Conservation (phyloP, 2,113 vertebrate genomes). For the Tetraodon nigroviridis region DNA sequence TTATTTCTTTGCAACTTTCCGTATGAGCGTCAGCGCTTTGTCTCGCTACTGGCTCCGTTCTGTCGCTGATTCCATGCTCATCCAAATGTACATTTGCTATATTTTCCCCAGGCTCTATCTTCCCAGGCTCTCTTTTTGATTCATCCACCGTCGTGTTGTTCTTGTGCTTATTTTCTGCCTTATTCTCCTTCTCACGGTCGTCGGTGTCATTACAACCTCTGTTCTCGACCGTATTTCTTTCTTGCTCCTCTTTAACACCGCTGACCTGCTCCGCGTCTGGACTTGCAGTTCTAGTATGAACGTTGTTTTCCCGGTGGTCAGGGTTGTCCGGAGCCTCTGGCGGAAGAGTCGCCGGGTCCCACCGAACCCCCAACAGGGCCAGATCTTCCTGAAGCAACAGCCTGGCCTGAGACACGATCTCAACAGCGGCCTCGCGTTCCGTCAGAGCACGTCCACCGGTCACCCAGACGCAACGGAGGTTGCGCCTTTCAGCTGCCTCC, state of each 20-base stretch:
- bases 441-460: slow-evolving; percentile 83
- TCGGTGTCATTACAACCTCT: background rate
- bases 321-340: slow-evolving; percentile 5
- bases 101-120: background rate
- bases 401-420: slow-evolving; percentile 87
- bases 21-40: background rate
- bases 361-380: slow-evolving; percentile 83
- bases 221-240: background rate
- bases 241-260: background rate
- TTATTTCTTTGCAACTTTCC: slow-evolving; percentile 13
- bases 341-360: slow-evolving; percentile 72
- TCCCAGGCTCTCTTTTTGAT: background rate
- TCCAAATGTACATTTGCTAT: background rate
- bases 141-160: slow-evolving; percentile 5
- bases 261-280: slow-evolving; percentile 17
- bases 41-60: background rate
- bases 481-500: slow-evolving; percentile 84
- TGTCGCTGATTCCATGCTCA: slow-evolving; percentile 5
- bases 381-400: slow-evolving; percentile 88
- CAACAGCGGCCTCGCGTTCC: slow-evolving; percentile 82
- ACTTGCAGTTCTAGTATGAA: slow-evolving; percentile 8
- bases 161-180: background rate
- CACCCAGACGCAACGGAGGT: slow-evolving; percentile 81
- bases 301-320: slow-evolving; percentile 10
- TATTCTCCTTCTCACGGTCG: background rate